Percentiles rank a stretch among this genome's conserved stretches.
Evolutionary conservation across 2,113 vertebrate genomes (phyloP).

Genomic region (Alosa alosa): DNA sequence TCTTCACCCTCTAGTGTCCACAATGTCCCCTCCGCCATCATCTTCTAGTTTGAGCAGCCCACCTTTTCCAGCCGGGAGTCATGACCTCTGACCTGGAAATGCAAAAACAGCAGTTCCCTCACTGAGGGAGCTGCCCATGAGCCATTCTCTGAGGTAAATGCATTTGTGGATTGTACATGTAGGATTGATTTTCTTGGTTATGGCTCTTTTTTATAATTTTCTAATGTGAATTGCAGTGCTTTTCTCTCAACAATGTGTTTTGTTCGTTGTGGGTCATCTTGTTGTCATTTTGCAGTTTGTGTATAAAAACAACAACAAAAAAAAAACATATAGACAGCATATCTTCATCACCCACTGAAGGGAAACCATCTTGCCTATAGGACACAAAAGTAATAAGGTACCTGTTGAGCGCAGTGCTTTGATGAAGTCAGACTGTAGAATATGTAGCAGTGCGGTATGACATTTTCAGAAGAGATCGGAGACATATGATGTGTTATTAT

Average conservation of each 20-base stretch:
- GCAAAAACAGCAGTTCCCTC: not conserved
- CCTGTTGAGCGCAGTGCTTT: not conserved
- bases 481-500: not conserved
- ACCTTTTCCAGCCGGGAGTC: not conserved
- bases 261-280: not conserved
- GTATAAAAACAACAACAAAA: not conserved
- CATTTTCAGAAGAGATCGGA: not conserved
- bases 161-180: not conserved
- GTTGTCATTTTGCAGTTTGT: not conserved
- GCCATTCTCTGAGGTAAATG: not conserved
- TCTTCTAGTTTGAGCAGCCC: not conserved
- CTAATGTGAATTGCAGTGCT: not conserved
- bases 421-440: not conserved
- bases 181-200: not conserved
- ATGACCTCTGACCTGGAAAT: not conserved
- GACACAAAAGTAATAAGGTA: not conserved
- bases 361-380: no score
- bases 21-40: not conserved
- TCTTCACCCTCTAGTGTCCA: not conserved
- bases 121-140: no score
- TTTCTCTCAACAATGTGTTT: not conserved
- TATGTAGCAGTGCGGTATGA: not conserved
- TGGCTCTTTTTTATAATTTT: not conserved
- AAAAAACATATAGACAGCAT: not conserved
- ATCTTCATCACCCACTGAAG: not conserved